Evolutionary conservation across 2,113 vertebrate genomes (phyloP).

Genomic region (Carollia perspicillata): DNA sequence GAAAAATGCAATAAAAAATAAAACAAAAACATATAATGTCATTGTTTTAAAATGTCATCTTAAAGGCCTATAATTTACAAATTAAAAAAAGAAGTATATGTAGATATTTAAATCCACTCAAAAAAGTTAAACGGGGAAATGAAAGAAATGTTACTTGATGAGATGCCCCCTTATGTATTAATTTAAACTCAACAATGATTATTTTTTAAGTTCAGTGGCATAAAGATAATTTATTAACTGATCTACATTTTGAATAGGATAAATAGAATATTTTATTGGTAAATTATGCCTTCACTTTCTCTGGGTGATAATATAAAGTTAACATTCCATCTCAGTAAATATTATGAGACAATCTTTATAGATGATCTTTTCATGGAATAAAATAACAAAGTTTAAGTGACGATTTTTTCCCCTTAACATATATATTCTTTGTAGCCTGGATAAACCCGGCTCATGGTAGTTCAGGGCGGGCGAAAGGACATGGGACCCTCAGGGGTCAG

Average conservation of each 20-base stretch:
- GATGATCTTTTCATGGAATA: neutral
- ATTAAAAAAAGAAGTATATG: conserved; percentile 20
- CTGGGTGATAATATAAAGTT: neutral
- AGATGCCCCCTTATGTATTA: conserved; percentile 44
- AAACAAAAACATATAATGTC: neutral
- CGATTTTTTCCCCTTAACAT: neutral
- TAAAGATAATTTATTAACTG: neutral
- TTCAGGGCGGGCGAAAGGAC: neutral
- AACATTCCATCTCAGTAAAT: neutral
- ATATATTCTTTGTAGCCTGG: neutral
- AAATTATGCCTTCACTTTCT: conserved; percentile 4
- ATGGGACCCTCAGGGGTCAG: neutral
- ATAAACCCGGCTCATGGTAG: neutral
- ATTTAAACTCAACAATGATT: conserved; percentile 75
- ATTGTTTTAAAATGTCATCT: neutral
- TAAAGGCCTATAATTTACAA: neutral
- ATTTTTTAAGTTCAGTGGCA: conserved; percentile 32
- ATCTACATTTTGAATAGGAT: neutral
- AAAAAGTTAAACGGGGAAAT: conserved; percentile 4
- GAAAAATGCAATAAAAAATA: no score
- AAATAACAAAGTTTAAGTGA: neutral
- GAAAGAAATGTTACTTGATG: conserved; percentile 67
- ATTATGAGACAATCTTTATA: neutral
- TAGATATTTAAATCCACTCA: neutral
- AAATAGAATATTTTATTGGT: neutral